phyloP scores from a whole-genome alignment of 1,140 invertebrate genomes.

The Eriocheir sinensis region DNA sequence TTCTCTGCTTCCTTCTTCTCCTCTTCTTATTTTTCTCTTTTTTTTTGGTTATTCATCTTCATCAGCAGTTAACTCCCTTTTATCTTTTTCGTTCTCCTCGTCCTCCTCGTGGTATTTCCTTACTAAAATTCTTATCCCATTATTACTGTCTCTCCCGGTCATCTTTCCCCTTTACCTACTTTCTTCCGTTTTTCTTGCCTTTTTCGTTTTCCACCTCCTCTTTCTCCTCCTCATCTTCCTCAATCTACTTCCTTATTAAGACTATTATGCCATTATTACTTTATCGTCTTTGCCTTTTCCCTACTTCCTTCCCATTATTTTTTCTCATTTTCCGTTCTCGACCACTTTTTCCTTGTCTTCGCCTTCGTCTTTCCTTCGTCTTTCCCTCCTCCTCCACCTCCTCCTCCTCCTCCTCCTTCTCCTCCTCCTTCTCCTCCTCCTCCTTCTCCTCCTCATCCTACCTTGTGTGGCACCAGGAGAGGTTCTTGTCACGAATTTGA shows the following conservation, averaged over 20 bases:
- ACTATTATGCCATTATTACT: no score
- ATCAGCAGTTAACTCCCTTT: no score
- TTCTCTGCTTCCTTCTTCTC: not conserved
- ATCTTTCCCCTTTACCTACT: no score
- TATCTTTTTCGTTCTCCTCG: not conserved
- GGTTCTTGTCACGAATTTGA: not conserved
- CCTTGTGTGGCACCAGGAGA: not conserved
- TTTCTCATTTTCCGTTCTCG: not conserved
- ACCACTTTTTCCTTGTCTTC: not conserved
- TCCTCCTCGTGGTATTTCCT: no score
- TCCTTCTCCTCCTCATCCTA: not conserved
- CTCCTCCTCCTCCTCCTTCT: not conserved
- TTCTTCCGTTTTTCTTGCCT: not conserved
- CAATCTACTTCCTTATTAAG: not conserved
- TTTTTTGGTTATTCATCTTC: not conserved
- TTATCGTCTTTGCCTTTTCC: no score
- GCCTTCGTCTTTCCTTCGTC: no score
- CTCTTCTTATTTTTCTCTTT: not conserved
- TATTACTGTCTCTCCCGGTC: no score
- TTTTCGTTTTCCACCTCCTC: not conserved
- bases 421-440: not conserved
- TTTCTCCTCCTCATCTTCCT: no score
- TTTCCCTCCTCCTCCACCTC: not conserved
- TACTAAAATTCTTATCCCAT: no score
- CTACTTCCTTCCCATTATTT: not conserved